These are phyloP conservation scores for Gila robusta DNA, from an alignment of 2,797 vertebrate species.

Conservation along the genomic window DNA sequence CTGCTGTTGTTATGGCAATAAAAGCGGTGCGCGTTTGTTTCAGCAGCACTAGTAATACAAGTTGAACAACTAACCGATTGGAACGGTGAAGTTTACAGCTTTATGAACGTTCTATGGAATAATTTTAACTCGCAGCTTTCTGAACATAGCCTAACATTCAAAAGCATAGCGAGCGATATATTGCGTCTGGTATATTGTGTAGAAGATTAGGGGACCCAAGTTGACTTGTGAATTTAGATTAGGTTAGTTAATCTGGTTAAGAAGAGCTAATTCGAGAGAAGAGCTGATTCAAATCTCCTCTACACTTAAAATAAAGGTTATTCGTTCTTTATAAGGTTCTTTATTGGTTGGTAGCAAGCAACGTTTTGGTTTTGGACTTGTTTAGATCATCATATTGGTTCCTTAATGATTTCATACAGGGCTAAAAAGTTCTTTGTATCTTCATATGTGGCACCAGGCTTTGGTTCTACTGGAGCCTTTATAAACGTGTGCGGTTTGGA, in stretches of 20 bases:
- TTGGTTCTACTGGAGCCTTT: neutral
- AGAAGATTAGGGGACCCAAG: neutral
- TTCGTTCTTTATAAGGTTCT: neutral
- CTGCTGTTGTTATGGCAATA: conserved; percentile 32
- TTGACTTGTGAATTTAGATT: conserved; percentile 3
- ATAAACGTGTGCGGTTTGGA: conserved; percentile 3
- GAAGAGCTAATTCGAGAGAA: neutral
- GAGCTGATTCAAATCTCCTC: neutral
- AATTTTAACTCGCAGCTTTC: neutral
- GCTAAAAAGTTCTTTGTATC: neutral
- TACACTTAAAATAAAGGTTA: neutral
- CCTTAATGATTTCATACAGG: too few relatives aligned
- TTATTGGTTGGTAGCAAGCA: neutral
- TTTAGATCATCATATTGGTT: neutral
- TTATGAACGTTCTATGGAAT: neutral
- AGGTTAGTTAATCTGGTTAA: conserved; percentile 1
- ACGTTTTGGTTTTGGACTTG: neutral
- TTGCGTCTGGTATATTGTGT: neutral
- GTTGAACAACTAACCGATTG: conserved; percentile 40
- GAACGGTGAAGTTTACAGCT: neutral
- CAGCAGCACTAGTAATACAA: conserved; percentile 12
- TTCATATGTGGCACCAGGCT: neutral
- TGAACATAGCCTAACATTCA: neutral
- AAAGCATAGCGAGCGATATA: neutral
- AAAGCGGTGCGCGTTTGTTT: neutral